Percentiles rank a stretch among this genome's conserved stretches.
Evolutionary conservation across 2,113 vertebrate genomes (phyloP).

Genomic region (Crotalus helleri): DNA sequence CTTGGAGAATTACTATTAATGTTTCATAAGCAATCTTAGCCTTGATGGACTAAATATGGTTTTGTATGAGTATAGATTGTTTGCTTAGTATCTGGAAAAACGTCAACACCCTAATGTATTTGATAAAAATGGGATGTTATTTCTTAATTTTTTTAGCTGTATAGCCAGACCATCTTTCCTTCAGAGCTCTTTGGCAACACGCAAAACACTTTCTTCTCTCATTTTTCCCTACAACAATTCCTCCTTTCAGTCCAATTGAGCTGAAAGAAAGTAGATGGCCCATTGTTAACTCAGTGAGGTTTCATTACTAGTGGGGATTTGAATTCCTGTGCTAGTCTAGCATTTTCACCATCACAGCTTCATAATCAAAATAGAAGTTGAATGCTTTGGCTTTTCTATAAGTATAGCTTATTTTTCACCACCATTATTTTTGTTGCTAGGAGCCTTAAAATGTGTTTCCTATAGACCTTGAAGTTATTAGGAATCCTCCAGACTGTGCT

Average conservation of each 20-base stretch:
- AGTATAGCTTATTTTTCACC: not conserved
- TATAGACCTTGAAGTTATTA: not conserved
- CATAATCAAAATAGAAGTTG: not conserved
- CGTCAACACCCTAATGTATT: not conserved
- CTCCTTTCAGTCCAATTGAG: not conserved
- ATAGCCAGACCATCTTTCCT: not conserved
- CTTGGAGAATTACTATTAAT: not conserved
- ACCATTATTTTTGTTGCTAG: not conserved
- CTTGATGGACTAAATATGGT: not conserved
- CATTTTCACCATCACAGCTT: not conserved
- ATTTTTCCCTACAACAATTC: not conserved
- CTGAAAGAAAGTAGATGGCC: not conserved
- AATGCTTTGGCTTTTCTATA: not conserved
- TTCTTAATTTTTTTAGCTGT: not conserved
- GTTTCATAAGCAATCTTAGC: not conserved
- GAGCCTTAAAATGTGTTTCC: not conserved
- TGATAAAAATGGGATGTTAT: not conserved
- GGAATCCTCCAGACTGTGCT: not conserved
- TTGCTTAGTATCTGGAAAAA: not conserved
- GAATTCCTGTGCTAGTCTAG: not conserved
- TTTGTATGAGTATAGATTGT: not conserved
- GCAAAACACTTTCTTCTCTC: not conserved
- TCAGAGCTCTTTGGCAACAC: not conserved
- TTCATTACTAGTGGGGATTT: not conserved
- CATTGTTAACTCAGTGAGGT: not conserved